These are phyloP conservation scores for Dendrolimus pini DNA, from an alignment of 2,888 invertebrate genomes.

Conservation along the genomic window DNA sequence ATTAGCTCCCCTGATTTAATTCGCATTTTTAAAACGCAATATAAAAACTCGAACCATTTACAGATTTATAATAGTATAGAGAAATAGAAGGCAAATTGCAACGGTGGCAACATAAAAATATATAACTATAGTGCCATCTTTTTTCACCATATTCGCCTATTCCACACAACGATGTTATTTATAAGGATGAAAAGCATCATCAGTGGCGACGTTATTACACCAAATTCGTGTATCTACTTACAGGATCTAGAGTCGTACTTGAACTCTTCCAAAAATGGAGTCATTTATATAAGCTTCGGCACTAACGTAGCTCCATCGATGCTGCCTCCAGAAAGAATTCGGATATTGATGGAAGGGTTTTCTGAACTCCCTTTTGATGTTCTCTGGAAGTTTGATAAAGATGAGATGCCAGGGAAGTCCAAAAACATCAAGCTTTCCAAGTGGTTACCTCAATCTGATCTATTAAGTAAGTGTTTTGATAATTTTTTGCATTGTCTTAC, in stretches of 20 bases:
- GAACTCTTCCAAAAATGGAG: slow-evolving; percentile 50
- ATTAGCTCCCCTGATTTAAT: no score
- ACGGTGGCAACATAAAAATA: no score
- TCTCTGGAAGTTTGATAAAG: slow-evolving; percentile 60
- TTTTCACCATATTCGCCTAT: no score
- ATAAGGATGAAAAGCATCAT: no score
- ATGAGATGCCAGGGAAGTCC: slow-evolving; percentile 38
- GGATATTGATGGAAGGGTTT: slow-evolving; percentile 39
- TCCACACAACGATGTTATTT: no score
- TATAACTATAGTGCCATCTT: no score
- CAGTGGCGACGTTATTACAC: no score
- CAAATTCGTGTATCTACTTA: slow-evolving; percentile 5
- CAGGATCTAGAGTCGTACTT: slow-evolving; percentile 47
- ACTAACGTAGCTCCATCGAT: slow-evolving; percentile 42
- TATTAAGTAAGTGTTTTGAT: slow-evolving; percentile 35
- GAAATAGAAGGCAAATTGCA: no score
- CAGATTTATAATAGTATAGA: no score
- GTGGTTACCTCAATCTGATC: slow-evolving; percentile 64
- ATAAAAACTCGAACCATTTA: no score
- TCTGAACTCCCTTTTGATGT: slow-evolving; percentile 54
- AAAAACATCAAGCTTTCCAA: slow-evolving; percentile 50
- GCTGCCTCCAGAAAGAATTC: slow-evolving; percentile 36
- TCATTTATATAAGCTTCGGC: slow-evolving; percentile 61
- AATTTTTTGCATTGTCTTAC: no score
- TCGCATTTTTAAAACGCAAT: no score